These are phyloP conservation scores for Epizoanthus fatuus DNA, from an alignment of 92 coral and sea anemone genomes.

Conservation along the genomic window DNA sequence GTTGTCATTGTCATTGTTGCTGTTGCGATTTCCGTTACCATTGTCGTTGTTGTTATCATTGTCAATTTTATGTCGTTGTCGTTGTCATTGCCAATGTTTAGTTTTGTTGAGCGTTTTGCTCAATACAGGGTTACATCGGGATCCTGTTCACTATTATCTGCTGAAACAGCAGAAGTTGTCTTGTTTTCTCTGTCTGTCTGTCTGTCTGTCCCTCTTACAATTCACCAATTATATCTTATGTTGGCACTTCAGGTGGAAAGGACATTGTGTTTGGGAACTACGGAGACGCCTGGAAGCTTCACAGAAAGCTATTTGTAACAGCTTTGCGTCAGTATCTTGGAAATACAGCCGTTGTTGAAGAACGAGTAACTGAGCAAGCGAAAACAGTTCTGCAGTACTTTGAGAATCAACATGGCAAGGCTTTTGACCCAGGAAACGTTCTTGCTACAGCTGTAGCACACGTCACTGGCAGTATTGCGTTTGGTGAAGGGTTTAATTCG, in stretches of 20 bases:
- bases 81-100: too few relatives aligned
- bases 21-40: too few relatives aligned
- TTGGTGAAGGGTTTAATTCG: constrained; percentile 29
- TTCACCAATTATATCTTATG: not conserved
- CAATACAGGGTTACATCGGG: too few relatives aligned
- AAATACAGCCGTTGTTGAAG: constrained; percentile 8
- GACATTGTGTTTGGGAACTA: constrained; percentile 27
- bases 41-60: too few relatives aligned
- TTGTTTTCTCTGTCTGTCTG: too few relatives aligned
- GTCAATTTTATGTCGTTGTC: too few relatives aligned
- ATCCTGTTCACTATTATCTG: too few relatives aligned
- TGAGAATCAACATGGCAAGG: constrained; percentile 13
- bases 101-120: too few relatives aligned
- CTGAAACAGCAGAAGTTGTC: too few relatives aligned
- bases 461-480: constrained; percentile 28
- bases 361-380: constrained; percentile 6
- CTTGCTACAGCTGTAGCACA: constrained; percentile 30
- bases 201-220: too few relatives aligned
- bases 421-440: constrained; percentile 24
- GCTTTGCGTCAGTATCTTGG: constrained; percentile 33
- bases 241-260: constrained; percentile 27
- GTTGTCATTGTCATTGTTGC: too few relatives aligned
- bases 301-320: constrained; percentile 32
- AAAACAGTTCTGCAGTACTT: constrained; percentile 4
- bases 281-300: constrained; percentile 30